Evolutionary conservation across 2,113 vertebrate species (phyloP).

Genomic region (Tapirus terrestris): DNA sequence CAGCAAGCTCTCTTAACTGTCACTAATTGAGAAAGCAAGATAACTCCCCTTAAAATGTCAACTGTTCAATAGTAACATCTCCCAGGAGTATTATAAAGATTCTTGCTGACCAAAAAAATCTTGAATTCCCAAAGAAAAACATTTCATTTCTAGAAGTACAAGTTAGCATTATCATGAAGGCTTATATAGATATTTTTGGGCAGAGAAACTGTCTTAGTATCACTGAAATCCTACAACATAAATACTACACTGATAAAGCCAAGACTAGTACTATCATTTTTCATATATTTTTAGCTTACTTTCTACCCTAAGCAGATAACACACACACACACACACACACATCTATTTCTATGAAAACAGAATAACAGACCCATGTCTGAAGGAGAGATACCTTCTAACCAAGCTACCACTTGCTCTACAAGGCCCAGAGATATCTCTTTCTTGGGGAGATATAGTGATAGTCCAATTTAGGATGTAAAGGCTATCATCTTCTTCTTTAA

Average conservation of each 20-base stretch:
- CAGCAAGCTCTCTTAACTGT: background rate
- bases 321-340: background rate
- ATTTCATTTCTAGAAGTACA: background rate
- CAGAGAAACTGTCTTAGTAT: background rate
- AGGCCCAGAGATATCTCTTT: background rate
- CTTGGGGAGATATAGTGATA: background rate
- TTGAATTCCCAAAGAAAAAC: constrained; percentile 28
- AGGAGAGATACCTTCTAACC: background rate
- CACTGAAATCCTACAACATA: background rate
- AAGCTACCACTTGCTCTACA: background rate
- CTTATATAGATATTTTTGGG: background rate
- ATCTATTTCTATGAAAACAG: background rate
- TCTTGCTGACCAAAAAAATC: constrained; percentile 31
- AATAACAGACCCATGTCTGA: background rate
- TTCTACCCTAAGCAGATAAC: background rate
- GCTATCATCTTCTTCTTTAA: background rate
- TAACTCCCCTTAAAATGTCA: constrained; percentile 10
- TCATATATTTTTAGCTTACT: background rate
- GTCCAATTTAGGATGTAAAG: background rate
- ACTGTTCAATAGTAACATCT: background rate
- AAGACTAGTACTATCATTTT: background rate
- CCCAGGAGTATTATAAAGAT: background rate
- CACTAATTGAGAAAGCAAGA: constrained; percentile 58
- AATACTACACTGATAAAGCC: background rate
- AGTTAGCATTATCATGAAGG: background rate